Evolutionary conservation across 2,797 vertebrate genomes (phyloP).

Genomic region (Melanogrammus aeglefinus): DNA sequence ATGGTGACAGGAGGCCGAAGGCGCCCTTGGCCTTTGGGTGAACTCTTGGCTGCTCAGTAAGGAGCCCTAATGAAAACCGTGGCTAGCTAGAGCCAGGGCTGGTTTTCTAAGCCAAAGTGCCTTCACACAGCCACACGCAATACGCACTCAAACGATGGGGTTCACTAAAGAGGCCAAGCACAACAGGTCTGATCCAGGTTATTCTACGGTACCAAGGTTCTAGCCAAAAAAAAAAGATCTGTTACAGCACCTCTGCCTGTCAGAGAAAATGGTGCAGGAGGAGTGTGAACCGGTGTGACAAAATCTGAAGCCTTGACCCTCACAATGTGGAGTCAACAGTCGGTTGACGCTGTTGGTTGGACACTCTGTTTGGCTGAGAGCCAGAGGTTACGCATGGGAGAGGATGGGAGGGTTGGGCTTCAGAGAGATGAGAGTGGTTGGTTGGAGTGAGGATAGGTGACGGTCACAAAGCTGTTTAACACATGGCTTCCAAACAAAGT

Average conservation of each 20-base stretch:
- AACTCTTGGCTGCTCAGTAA: constrained; percentile 40
- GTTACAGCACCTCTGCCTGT: not conserved
- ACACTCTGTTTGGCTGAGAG: too few relatives aligned
- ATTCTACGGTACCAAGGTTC: not conserved
- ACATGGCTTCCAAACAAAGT: too few relatives aligned
- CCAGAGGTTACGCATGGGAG: not conserved
- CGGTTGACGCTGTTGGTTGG: too few relatives aligned
- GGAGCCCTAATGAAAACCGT: constrained; percentile 28
- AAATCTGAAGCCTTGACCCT: not conserved
- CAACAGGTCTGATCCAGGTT: not conserved
- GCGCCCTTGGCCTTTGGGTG: constrained; percentile 37
- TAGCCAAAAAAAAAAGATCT: not conserved
- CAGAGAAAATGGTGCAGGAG: not conserved
- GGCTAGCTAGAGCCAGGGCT: constrained; percentile 23
- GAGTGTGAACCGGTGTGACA: not conserved
- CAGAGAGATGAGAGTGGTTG: not conserved
- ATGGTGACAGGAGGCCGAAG: constrained; percentile 25
- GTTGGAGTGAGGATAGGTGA: not conserved
- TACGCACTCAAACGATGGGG: not conserved
- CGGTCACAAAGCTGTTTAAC: too few relatives aligned
- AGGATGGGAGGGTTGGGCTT: too few relatives aligned
- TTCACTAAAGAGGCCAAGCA: not conserved
- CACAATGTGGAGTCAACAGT: too few relatives aligned
- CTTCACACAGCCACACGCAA: not conserved
- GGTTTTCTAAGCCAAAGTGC: not conserved